Percentiles rank a stretch among this genome's conserved stretches.
phyloP scores from a whole-genome alignment of 2,888 invertebrate genomes.

The Synanthedon vespiformis region DNA sequence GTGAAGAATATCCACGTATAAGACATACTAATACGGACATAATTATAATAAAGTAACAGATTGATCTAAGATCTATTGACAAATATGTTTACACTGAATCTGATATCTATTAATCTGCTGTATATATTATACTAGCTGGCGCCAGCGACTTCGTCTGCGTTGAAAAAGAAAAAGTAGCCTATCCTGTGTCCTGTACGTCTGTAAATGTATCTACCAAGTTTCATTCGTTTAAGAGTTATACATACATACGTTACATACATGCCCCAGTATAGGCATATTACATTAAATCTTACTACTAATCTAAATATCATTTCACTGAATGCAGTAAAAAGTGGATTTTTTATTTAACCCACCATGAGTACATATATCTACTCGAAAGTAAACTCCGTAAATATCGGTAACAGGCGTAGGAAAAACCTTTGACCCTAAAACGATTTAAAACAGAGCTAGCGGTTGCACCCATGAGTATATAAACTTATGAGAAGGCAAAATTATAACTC shows the following conservation, averaged over 20 bases:
- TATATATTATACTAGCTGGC: too few relatives aligned
- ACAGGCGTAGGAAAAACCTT: slow-evolving; percentile 1
- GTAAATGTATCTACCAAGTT: too few relatives aligned
- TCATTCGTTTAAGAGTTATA: too few relatives aligned
- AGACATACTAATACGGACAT: background rate
- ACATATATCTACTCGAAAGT: background rate
- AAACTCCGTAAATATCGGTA: background rate
- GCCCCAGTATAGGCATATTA: too few relatives aligned
- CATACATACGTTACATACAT: too few relatives aligned
- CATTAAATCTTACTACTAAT: too few relatives aligned
- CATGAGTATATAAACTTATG: slow-evolving; percentile 1
- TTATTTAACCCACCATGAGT: background rate
- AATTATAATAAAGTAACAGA: background rate
- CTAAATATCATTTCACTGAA: too few relatives aligned
- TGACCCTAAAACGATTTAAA: slow-evolving; percentile 21
- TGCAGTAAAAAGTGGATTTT: too few relatives aligned
- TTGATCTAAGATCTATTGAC: background rate
- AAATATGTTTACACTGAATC: background rate
- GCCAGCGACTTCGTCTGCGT: too few relatives aligned
- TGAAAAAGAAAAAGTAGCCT: too few relatives aligned
- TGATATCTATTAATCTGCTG: too few relatives aligned
- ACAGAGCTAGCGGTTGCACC: slow-evolving; percentile 14
- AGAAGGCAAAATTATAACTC: background rate
- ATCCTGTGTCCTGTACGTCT: too few relatives aligned
- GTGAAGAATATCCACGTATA: background rate